A percentile compares a stretch with the other conserved stretches of the same genome.
Evolutionary conservation across 2,797 vertebrate genomes (phyloP).

Genomic region (Mastacembelus armatus): DNA sequence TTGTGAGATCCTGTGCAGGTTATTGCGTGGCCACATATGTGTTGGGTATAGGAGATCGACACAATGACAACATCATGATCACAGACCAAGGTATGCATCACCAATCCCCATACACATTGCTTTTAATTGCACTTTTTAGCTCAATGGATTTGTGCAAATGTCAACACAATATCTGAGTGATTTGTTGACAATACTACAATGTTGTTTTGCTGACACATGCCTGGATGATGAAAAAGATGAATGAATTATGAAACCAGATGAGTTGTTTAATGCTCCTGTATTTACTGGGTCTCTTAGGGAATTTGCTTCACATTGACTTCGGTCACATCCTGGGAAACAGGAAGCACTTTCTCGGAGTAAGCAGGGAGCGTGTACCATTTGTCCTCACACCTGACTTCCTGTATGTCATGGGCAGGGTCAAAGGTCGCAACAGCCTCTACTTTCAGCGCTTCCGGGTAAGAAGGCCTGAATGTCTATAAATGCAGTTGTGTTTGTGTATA

Average conservation of each 20-base stretch:
- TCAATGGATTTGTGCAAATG: neutral
- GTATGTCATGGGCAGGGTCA: conserved; percentile 83
- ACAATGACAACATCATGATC: conserved; percentile 90
- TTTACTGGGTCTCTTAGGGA: conserved; percentile 70
- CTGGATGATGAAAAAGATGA: neutral
- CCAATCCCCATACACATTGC: neutral
- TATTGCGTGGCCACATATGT: conserved; percentile 88
- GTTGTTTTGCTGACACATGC: neutral
- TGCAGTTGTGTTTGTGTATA: neutral
- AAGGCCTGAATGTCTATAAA: neutral
- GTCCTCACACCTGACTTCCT: conserved; percentile 88
- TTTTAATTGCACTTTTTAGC: too few relatives aligned
- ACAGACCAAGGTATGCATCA: conserved; percentile 78
- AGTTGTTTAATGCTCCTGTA: neutral
- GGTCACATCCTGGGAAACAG: conserved; percentile 87
- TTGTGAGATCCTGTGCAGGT: conserved; percentile 86
- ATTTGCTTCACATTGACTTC: conserved; percentile 88
- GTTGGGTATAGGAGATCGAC: conserved; percentile 86
- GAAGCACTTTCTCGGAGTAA: conserved; percentile 82
- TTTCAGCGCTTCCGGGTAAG: conserved; percentile 84
- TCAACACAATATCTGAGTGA: neutral
- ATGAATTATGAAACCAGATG: neutral
- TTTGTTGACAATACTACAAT: neutral
- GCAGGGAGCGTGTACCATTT: conserved; percentile 84
- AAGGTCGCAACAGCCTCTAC: conserved; percentile 78